A percentile compares a stretch with the other conserved stretches of the same genome.
These are phyloP conservation scores for Tarsius wallacei DNA, from an alignment of 2,797 vertebrate genomes.

Conservation along the genomic window DNA sequence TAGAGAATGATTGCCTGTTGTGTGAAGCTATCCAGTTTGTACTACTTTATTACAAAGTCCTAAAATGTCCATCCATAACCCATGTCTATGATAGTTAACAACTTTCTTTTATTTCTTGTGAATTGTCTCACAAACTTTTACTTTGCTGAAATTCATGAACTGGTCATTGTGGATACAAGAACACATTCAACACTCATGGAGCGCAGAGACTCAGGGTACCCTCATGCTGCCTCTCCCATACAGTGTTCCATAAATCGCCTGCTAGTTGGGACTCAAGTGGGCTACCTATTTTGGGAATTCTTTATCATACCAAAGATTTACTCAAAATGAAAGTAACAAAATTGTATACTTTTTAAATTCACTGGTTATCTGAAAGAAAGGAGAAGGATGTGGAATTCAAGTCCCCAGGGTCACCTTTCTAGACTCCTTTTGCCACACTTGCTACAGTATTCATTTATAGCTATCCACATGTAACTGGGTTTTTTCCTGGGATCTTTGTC, in stretches of 20 bases:
- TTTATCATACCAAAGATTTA: background rate
- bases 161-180: rapidly evolving
- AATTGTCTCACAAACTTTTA: background rate
- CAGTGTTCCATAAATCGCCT: rapidly evolving
- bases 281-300: rapidly evolving
- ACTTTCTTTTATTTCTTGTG: background rate
- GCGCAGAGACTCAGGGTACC: background rate
- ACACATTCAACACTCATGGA: rapidly evolving
- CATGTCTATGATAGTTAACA: rapidly evolving
- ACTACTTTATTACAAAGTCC: no score
- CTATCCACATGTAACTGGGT: rapidly evolving
- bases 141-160: background rate
- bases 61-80: rapidly evolving
- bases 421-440: rapidly evolving
- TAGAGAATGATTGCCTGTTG: rapidly evolving
- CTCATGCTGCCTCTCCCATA: rapidly evolving
- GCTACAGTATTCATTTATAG: rapidly evolving
- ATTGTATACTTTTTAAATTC: rapidly evolving
- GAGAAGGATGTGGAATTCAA: background rate
- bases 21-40: background rate
- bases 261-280: rapidly evolving
- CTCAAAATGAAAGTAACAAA: background rate
- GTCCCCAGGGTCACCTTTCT: background rate
- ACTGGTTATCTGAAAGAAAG: background rate
- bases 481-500: rapidly evolving